Evolutionary conservation across 2,797 vertebrate genomes (phyloP).

Genomic region (Apogon hyalosoma): DNA sequence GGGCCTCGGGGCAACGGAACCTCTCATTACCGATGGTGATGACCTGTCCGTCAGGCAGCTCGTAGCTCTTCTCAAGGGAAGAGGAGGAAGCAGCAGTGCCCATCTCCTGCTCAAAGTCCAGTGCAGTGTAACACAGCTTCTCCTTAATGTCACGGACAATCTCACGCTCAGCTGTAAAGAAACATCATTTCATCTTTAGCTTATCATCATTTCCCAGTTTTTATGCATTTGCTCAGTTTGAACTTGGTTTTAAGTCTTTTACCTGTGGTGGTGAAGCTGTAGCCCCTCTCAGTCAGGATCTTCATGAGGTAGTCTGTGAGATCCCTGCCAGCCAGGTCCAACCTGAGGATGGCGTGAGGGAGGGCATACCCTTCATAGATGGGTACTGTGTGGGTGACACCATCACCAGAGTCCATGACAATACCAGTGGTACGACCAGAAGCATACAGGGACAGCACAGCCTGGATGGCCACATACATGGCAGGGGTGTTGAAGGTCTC

Average conservation of each 20-base stretch:
- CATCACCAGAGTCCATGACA: slow-evolving; percentile 98
- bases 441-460: slow-evolving; percentile 97
- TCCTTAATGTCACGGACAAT: slow-evolving; percentile 99
- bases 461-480: slow-evolving; percentile 99
- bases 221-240: neutral
- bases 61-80: slow-evolving; percentile 96
- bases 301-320: slow-evolving; percentile 99
- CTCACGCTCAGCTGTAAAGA: slow-evolving; percentile 88
- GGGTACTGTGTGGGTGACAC: slow-evolving; percentile 98
- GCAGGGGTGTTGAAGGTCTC: slow-evolving; percentile 99
- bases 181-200: neutral
- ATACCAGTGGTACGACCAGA: slow-evolving; percentile 99
- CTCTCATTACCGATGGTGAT: slow-evolving; percentile 86
- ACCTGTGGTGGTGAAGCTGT: slow-evolving; percentile 97
- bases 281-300: slow-evolving; percentile 97
- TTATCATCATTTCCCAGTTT: rapidly evolving
- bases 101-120: slow-evolving; percentile 99
- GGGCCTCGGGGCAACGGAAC: slow-evolving; percentile 95
- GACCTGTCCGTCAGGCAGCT: too few relatives aligned
- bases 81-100: slow-evolving; percentile 93
- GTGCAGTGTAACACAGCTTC: slow-evolving; percentile 95
- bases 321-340: slow-evolving; percentile 98
- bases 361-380: slow-evolving; percentile 98
- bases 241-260: neutral
- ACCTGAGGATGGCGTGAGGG: slow-evolving; percentile 96